A percentile compares a stretch with the other conserved stretches of the same genome.
phyloP scores from a whole-genome alignment of 2,113 vertebrate genomes.

The Dasyurus viverrinus region DNA sequence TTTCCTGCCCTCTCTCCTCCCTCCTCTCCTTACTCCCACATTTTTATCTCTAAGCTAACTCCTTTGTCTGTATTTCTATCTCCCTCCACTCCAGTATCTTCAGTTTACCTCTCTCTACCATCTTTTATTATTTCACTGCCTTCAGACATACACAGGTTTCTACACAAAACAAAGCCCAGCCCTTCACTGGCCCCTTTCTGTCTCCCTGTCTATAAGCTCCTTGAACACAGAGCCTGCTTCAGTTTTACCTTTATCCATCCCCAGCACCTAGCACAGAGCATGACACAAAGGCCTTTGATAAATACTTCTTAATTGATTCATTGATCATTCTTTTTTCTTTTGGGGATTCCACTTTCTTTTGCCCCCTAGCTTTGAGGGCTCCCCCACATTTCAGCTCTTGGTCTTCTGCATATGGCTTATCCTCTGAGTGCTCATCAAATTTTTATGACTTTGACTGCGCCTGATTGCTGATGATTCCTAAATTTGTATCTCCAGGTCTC shows the following conservation, averaged over 20 bases:
- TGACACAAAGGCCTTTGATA: neutral
- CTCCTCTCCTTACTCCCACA: neutral
- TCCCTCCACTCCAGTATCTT: neutral
- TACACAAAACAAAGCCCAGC: neutral
- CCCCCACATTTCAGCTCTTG: neutral
- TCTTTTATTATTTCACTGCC: neutral
- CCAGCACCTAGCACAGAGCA: neutral
- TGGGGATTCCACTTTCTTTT: neutral
- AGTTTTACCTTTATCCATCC: neutral
- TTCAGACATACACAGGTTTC: neutral
- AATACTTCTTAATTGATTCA: neutral
- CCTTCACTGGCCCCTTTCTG: neutral
- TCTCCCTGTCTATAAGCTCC: neutral
- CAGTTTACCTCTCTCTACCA: neutral
- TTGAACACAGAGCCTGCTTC: neutral
- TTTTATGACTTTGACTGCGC: neutral
- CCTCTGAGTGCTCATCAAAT: neutral
- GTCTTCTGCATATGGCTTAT: neutral
- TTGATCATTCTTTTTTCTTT: neutral
- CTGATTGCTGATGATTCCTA: neutral
- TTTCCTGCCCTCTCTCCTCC: too few relatives aligned
- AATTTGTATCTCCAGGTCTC: neutral
- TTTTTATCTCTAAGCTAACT: neutral
- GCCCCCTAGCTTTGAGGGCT: neutral
- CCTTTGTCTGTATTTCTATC: neutral